phyloP scores from a whole-genome alignment of 2,797 vertebrate species.

The Sebastes wilsoni region DNA sequence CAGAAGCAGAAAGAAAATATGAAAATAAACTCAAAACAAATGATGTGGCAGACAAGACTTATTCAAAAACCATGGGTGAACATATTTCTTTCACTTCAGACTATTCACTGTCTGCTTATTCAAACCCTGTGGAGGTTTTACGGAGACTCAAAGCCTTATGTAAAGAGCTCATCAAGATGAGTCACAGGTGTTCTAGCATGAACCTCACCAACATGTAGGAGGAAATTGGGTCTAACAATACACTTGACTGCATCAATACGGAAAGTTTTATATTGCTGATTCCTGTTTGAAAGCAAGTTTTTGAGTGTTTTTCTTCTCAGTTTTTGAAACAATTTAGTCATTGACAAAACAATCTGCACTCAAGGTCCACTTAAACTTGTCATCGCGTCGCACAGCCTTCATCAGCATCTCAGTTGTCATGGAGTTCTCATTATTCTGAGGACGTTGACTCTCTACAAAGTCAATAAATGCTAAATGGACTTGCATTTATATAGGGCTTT shows the following conservation, averaged over 20 bases:
- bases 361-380: not conserved
- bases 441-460: not conserved
- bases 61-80: not conserved
- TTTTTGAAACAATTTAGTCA: not conserved
- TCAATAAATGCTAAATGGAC: no score
- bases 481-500: no score
- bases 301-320: not conserved
- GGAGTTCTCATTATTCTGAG: not conserved
- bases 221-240: conserved; percentile 47
- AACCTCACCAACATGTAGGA: conserved; percentile 61
- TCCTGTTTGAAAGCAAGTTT: not conserved
- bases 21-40: conserved; percentile 5
- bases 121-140: conserved; percentile 24
- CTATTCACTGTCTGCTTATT: conserved; percentile 27
- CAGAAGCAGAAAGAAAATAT: not conserved
- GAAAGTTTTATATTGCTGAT: not conserved
- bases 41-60: not conserved
- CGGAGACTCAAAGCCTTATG: conserved; percentile 36
- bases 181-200: conserved; percentile 57
- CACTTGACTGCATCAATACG: conserved; percentile 29
- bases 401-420: not conserved
- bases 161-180: conserved; percentile 64
- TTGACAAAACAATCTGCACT: not conserved
- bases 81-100: not conserved
- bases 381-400: not conserved